These are phyloP conservation scores for Synanthedon myopaeformis DNA, from an alignment of 2,888 invertebrate species.

Conservation along the genomic window DNA sequence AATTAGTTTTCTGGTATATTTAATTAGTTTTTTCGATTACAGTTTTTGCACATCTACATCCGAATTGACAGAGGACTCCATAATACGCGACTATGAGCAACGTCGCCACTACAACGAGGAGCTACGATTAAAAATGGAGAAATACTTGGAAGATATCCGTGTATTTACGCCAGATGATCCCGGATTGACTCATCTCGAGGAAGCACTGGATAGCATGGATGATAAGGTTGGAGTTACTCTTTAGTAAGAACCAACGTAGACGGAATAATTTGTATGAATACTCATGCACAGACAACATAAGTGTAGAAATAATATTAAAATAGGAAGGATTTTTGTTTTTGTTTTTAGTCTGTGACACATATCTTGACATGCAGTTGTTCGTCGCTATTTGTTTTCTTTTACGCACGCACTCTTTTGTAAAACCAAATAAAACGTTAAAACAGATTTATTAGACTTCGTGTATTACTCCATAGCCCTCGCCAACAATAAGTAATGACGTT, in stretches of 20 bases:
- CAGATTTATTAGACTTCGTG: too few species aligned
- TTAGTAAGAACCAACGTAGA: neutral
- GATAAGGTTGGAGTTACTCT: slow-evolving; percentile 20
- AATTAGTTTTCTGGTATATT: too few species aligned
- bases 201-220: slow-evolving; percentile 33
- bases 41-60: slow-evolving; percentile 26
- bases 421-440: too few species aligned
- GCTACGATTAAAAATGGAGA: slow-evolving; percentile 32
- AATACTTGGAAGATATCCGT: slow-evolving; percentile 42
- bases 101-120: slow-evolving; percentile 29
- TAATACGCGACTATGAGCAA: slow-evolving; percentile 10
- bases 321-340: too few species aligned
- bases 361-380: too few species aligned
- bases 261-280: neutral
- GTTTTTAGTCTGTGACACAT: too few species aligned
- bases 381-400: too few species aligned
- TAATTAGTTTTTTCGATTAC: slow-evolving; percentile 1
- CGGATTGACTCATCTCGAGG: slow-evolving; percentile 32
- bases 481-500: too few species aligned
- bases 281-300: too few species aligned
- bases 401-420: too few species aligned
- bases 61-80: slow-evolving; percentile 18
- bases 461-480: too few species aligned
- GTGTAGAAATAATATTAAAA: too few species aligned
- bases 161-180: slow-evolving; percentile 45